Conservation (phyloP, 2,113 vertebrate genomes). For the Pseudorectes ferrugineus region DNA sequence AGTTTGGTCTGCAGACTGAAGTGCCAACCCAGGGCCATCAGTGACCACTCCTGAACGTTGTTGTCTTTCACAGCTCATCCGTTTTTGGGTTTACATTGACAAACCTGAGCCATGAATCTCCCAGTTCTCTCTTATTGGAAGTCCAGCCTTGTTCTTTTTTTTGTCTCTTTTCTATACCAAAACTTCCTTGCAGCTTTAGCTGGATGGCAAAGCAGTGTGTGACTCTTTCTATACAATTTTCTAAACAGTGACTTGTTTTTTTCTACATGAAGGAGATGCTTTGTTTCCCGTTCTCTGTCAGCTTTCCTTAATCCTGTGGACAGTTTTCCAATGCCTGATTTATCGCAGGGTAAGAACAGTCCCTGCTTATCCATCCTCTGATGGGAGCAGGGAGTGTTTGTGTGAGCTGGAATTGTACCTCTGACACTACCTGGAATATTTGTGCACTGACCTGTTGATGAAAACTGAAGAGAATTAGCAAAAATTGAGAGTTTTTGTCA, state of each 20-base stretch:
- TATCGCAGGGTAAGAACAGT: background rate
- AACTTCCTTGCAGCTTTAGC: background rate
- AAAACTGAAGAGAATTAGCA: background rate
- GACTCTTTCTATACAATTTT: slow-evolving; percentile 38
- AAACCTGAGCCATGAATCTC: slow-evolving; percentile 52
- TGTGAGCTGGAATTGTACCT: background rate
- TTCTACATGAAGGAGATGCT: slow-evolving; percentile 27
- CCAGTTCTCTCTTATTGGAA: background rate
- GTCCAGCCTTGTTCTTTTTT: background rate
- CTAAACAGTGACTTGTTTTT: background rate
- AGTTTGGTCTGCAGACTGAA: slow-evolving; percentile 54
- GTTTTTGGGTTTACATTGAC: slow-evolving; percentile 38
- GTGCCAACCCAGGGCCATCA: slow-evolving; percentile 61
- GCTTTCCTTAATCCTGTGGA: background rate
- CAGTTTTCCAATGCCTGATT: background rate
- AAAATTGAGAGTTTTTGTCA: background rate
- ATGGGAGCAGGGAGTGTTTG: background rate
- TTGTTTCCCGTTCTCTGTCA: background rate
- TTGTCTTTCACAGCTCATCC: slow-evolving; percentile 10
- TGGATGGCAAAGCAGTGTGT: slow-evolving; percentile 24
- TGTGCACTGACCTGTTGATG: background rate
- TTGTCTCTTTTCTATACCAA: background rate
- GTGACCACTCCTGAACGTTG: slow-evolving; percentile 34
- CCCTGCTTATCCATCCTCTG: background rate
- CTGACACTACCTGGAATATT: background rate